Evolutionary conservation across 2,797 vertebrate species (phyloP).

Genomic region (Rhinoraja longicauda): DNA sequence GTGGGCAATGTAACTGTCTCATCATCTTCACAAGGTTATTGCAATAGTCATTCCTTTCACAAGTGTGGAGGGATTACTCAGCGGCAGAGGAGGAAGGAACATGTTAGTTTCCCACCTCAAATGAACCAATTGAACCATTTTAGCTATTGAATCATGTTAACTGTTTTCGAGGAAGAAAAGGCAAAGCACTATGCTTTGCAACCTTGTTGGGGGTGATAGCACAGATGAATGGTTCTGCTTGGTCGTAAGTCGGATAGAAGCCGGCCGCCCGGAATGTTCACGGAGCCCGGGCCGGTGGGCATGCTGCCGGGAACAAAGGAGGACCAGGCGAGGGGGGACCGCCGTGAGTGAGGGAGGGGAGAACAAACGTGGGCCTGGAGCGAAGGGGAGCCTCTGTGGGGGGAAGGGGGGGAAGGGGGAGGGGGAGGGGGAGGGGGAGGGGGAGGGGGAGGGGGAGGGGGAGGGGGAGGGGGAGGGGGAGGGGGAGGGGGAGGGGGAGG

Average conservation of each 20-base stretch:
- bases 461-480: no score
- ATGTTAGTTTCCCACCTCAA: no score
- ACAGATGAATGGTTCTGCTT: neutral
- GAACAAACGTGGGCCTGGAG: no score
- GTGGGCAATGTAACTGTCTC: neutral
- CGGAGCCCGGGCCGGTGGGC: no score
- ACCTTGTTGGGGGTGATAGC: neutral
- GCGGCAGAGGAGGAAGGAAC: neutral
- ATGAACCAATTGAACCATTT: neutral
- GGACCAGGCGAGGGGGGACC: no score
- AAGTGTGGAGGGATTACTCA: neutral
- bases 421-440: no score
- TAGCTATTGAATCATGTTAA: neutral
- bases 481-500: no score
- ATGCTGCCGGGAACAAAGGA: no score
- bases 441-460: no score
- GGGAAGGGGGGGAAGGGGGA: no score
- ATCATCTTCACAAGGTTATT: neutral
- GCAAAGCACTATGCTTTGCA: neutral
- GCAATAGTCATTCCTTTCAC: neutral
- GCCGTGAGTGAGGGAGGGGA: no score
- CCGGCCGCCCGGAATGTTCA: neutral
- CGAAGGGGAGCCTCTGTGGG: no score
- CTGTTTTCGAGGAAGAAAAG: neutral
- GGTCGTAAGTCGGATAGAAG: neutral